Conservation (phyloP, 1,140 invertebrate genomes). For the Brachionus rubens region DNA sequence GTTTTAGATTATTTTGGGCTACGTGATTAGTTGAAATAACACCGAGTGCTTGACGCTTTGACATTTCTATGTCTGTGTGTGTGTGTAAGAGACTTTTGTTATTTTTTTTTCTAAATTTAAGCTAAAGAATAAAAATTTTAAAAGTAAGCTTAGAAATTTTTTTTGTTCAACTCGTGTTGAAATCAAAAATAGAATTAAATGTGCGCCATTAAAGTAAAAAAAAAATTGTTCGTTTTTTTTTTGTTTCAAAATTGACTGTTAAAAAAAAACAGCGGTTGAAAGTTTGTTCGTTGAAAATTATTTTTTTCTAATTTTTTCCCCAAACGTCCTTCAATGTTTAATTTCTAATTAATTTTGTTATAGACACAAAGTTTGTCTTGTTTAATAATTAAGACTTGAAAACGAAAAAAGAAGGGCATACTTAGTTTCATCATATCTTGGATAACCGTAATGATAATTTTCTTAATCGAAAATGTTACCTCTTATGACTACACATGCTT, state of each 20-base stretch:
- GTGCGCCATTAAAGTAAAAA: neutral
- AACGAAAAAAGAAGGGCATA: too few species aligned
- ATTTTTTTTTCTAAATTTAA: neutral
- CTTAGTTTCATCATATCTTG: too few species aligned
- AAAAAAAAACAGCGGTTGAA: neutral
- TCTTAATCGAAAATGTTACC: too few species aligned
- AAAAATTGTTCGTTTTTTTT: neutral
- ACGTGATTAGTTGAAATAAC: slow-evolving; percentile 10
- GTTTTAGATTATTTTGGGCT: neutral
- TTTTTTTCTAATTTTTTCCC: slow-evolving; percentile 20
- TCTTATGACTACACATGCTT: too few species aligned
- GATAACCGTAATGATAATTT: too few species aligned
- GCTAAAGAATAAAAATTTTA: neutral
- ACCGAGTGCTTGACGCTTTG: slow-evolving; percentile 44
- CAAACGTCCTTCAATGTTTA: slow-evolving; percentile 14
- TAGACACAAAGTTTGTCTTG: too few species aligned
- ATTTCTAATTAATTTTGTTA: too few species aligned
- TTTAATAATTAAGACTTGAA: too few species aligned
- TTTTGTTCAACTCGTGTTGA: too few species aligned
- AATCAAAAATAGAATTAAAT: neutral
- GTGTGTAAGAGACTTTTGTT: neutral
- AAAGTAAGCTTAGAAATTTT: slow-evolving; percentile 5
- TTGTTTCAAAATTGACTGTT: neutral
- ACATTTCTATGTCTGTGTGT: neutral
- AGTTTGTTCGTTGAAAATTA: neutral